Percentiles rank a stretch among this genome's conserved stretches.
Evolutionary conservation across 2,113 vertebrate species (phyloP).

Genomic region (Cyphomyrus plagiostoma): DNA sequence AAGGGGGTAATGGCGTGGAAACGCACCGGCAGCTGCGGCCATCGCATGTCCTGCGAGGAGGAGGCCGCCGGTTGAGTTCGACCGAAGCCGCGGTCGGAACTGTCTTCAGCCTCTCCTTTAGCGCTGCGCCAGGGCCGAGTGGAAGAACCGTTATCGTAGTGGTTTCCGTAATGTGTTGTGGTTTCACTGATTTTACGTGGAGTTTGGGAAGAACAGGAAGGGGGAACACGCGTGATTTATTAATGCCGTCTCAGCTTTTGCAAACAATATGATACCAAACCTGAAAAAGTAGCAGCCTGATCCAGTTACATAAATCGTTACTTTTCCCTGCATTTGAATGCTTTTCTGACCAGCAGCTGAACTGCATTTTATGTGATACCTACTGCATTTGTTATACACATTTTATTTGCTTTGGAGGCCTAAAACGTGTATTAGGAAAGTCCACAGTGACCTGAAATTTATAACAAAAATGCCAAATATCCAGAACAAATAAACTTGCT

Average conservation of each 20-base stretch:
- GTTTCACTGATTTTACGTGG: background rate
- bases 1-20: background rate
- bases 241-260: background rate
- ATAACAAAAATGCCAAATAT: background rate
- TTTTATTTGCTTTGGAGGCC: background rate
- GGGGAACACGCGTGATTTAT: background rate
- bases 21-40: background rate
- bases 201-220: background rate
- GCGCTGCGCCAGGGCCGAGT: background rate
- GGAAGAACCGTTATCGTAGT: background rate
- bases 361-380: background rate
- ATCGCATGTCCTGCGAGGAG: background rate
- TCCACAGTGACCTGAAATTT: background rate
- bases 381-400: background rate
- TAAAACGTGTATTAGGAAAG: background rate
- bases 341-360: background rate
- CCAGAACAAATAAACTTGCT: background rate
- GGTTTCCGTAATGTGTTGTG: background rate
- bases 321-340: background rate
- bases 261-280: background rate
- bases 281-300: background rate
- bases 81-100: background rate
- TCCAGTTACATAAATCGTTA: background rate
- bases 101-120: background rate
- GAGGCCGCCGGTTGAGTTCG: background rate